Evolutionary conservation across 2,113 vertebrate species (phyloP).

Genomic region (Tetrao urogallus): DNA sequence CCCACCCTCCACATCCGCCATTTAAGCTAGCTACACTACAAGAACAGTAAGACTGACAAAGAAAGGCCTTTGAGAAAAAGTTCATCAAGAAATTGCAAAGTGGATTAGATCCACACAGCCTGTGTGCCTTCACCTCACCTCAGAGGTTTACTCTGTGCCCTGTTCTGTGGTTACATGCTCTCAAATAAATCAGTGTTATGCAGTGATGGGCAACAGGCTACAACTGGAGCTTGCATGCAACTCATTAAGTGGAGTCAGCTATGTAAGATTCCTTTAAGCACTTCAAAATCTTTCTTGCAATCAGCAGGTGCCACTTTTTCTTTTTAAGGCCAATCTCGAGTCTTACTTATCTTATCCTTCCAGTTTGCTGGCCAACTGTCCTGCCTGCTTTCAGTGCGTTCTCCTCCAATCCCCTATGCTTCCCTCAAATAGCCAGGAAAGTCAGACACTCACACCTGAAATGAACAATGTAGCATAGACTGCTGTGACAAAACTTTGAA

Average conservation of each 20-base stretch:
- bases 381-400: neutral
- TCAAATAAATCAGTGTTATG: neutral
- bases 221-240: neutral
- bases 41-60: neutral
- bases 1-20: neutral
- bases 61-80: neutral
- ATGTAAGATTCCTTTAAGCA: neutral
- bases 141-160: neutral
- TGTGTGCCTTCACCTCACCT: fast-evolving
- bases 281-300: neutral
- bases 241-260: neutral
- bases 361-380: neutral
- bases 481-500: neutral
- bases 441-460: neutral
- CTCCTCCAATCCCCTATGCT: neutral
- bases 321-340: neutral
- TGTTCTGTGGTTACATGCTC: neutral
- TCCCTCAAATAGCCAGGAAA: neutral
- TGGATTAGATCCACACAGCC: neutral
- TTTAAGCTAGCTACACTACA: neutral
- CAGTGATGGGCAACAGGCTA: neutral
- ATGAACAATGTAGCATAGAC: neutral
- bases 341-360: neutral
- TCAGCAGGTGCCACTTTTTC: fast-evolving
- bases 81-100: neutral